Percentiles rank a stretch among this genome's conserved stretches.
Evolutionary conservation across 2,797 vertebrate genomes (phyloP).

Genomic region (Phyllotis vaccarum): DNA sequence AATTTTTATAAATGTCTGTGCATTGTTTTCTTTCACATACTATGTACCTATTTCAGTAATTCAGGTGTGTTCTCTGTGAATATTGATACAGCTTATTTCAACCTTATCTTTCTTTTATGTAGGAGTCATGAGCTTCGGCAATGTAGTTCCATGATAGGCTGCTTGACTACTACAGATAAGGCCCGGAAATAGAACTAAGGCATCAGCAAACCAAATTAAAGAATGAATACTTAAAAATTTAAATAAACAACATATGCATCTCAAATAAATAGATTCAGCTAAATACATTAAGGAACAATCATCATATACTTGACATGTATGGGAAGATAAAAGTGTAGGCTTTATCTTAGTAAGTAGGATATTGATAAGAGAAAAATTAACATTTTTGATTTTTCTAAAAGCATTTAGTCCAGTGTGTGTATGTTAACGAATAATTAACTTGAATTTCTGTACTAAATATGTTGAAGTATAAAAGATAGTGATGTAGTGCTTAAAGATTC

Average conservation of each 20-base stretch:
- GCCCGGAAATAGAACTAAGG: no score
- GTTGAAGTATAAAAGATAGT: background rate
- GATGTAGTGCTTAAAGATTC: background rate
- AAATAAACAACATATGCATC: background rate
- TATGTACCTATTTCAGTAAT: background rate
- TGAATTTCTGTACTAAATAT: background rate
- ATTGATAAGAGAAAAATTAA: background rate
- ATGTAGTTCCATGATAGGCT: background rate
- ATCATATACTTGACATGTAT: background rate
- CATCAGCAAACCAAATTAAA: background rate
- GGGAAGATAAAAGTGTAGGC: rapidly evolving
- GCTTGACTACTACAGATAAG: background rate
- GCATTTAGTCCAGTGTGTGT: no score
- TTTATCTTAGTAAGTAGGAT: background rate
- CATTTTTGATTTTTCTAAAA: no score
- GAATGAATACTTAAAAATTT: no score
- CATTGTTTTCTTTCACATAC: background rate
- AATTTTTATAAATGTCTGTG: background rate
- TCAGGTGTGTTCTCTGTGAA: background rate
- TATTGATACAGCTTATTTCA: background rate
- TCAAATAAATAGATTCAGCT: background rate
- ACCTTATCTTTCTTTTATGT: background rate
- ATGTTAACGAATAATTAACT: background rate
- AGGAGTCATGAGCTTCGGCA: background rate
- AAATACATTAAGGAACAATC: background rate